These are phyloP conservation scores for Meloidogyne floridensis DNA, from an alignment of 1,140 invertebrate genomes.

Conservation along the genomic window DNA sequence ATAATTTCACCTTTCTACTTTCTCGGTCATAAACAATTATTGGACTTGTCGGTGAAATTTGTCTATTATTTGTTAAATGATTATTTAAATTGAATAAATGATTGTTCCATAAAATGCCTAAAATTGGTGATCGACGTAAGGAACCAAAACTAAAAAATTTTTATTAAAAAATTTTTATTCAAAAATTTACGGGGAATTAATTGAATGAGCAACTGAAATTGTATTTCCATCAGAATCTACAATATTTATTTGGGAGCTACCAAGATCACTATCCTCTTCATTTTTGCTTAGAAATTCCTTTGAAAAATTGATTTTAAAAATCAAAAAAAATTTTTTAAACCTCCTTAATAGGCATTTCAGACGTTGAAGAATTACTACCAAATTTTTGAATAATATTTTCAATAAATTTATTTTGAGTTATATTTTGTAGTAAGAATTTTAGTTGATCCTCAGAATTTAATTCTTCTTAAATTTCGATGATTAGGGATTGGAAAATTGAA, in stretches of 20 bases:
- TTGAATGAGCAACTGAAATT: slow-evolving; percentile 84
- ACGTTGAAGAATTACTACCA: slow-evolving; percentile 26
- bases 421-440: slow-evolving; percentile 44
- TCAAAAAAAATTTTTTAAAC: neutral
- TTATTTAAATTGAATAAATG: slow-evolving; percentile 93
- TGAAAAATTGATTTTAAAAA: slow-evolving; percentile 13
- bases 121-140: slow-evolving; percentile 74
- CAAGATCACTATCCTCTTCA: slow-evolving; percentile 66
- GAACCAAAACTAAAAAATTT: slow-evolving; percentile 75
- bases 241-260: slow-evolving; percentile 86
- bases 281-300: neutral
- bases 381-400: slow-evolving; percentile 50
- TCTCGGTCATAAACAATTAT: slow-evolving; percentile 76
- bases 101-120: slow-evolving; percentile 88
- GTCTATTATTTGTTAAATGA: slow-evolving; percentile 75
- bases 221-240: slow-evolving; percentile 84
- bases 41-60: slow-evolving; percentile 88
- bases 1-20: slow-evolving; percentile 71
- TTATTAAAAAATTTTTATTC: slow-evolving; percentile 4
- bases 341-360: slow-evolving; percentile 28
- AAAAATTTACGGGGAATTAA: slow-evolving; percentile 78
- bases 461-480: too few species aligned
- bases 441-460: neutral
- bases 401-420: slow-evolving; percentile 50
- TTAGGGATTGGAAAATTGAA: too few species aligned